Evolutionary conservation across 2,113 vertebrate genomes (phyloP), one percentile per base, ranked within the genome.

Genomic region (Excalfactoria chinensis): DNA sequence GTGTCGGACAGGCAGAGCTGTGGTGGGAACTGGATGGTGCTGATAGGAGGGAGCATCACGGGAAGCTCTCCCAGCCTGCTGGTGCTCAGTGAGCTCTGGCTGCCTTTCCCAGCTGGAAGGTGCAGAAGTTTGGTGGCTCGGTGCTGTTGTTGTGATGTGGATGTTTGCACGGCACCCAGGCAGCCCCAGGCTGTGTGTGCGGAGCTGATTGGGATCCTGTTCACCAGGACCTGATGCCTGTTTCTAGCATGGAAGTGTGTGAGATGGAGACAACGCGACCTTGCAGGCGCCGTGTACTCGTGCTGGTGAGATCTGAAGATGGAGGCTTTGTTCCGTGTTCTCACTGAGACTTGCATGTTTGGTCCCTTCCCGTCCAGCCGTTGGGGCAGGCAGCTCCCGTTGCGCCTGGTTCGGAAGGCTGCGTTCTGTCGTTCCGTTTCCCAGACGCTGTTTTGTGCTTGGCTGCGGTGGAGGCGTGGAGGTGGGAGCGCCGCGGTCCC

Each of bases 171-270:
- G 55, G 18, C 67, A 49, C 30, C 43, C 37, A 46, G 46, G 46
- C 46, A 68, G 4, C 26, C 21, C 30, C n/a, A 0, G 0, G 16
- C 32, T 40, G 0, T 1, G 56, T 3, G 3, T 0, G 3, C 4
- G 7, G 43, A 73, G 34, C 58, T n/a, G 8, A 14, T 56, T 51
- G 40, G 49, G 41, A 41, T 55, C 30, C 30, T 32, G 0, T 60
- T 66, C n/a, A 19, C 19, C 1, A 0, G 37, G 26, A 56, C 25
- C 2, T 3, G 49, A 1, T 49, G 32, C 28, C 35, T 30, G 35
- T 63, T 55, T n/a, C 37, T 63, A 55, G 51, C 32, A 5, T 5
- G 22, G 37, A 46, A 43, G 35, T 32, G 51, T 35, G n/a, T n/a
- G n/a, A 58, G 51, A 62, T 35, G 16, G 32, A 68, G 35, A 37